Evolutionary conservation across 30 jellyfish, hydroid and myxozoan genomes (phyloP).

Genomic region (Clytia hemisphaerica): DNA sequence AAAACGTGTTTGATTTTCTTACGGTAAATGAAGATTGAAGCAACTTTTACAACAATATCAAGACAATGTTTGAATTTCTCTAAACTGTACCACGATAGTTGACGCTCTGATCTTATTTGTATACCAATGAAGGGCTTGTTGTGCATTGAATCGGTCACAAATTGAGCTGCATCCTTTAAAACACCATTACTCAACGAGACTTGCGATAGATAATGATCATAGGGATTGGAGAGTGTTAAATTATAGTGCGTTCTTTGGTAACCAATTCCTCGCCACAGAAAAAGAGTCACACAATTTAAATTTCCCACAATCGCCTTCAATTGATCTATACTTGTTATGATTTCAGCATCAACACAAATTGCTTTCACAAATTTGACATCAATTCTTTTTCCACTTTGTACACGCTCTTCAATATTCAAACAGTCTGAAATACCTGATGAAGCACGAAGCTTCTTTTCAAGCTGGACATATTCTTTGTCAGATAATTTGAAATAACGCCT

Average conservation of each 20-base stretch:
- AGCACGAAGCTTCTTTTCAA: slow-evolving; percentile 18
- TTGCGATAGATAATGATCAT: slow-evolving; percentile 32
- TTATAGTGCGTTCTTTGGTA: slow-evolving; percentile 68
- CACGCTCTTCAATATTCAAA: slow-evolving; percentile 43
- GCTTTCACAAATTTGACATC: slow-evolving; percentile 49
- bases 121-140: slow-evolving; percentile 54
- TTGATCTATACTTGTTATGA: slow-evolving; percentile 16
- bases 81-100: slow-evolving; percentile 64
- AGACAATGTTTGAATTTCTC: slow-evolving; percentile 56
- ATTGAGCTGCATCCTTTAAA: slow-evolving; percentile 47
- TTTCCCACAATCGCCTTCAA: slow-evolving; percentile 32
- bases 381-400: slow-evolving; percentile 45
- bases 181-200: slow-evolving; percentile 54
- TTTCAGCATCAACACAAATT: slow-evolving; percentile 81
- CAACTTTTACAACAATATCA: slow-evolving; percentile 42
- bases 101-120: slow-evolving; percentile 92
- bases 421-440: slow-evolving; percentile 73
- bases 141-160: slow-evolving; percentile 8
- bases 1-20: slow-evolving; percentile 38
- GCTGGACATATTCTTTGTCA: slow-evolving; percentile 17
- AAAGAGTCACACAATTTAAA: slow-evolving; percentile 59
- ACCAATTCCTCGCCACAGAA: slow-evolving; percentile 97
- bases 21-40: not conserved
- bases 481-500: slow-evolving; percentile 33
- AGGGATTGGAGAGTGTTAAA: slow-evolving; percentile 28